Conservation (phyloP, 2,113 vertebrate species). For the Smithornis capensis region DNA sequence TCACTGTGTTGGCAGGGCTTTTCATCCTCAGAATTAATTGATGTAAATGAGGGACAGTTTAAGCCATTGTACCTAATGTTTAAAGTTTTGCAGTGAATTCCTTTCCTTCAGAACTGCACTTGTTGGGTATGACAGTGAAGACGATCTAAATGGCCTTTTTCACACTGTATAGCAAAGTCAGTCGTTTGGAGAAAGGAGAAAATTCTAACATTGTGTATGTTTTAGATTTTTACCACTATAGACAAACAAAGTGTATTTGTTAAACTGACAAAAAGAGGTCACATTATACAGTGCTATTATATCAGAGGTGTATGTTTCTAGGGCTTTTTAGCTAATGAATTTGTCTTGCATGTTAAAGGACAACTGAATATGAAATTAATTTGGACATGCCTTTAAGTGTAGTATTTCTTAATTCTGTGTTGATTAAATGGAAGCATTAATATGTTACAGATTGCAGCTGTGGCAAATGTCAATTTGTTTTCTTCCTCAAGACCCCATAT, state of each 20-base stretch:
- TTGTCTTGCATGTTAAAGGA: slow-evolving; percentile 61
- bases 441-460: neutral
- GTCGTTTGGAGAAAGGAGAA: neutral
- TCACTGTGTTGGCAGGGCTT: neutral
- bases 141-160: neutral
- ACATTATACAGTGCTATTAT: neutral
- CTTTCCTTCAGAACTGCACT: neutral
- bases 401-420: slow-evolving; percentile 46
- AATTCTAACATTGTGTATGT: neutral
- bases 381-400: slow-evolving; percentile 56
- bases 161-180: fast-evolving
- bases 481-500: neutral
- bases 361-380: slow-evolving; percentile 65
- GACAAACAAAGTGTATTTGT: neutral
- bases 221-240: neutral
- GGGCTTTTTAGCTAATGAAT: slow-evolving; percentile 42
- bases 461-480: slow-evolving; percentile 39
- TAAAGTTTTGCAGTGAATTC: neutral
- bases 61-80: neutral
- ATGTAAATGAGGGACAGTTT: neutral
- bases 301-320: neutral
- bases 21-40: neutral
- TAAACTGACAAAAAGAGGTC: neutral
- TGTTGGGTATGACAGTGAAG: neutral
- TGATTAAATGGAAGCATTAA: slow-evolving; percentile 61